A percentile compares a stretch with the other conserved stretches of the same genome.
These are phyloP conservation scores for Meles meles DNA, from an alignment of 2,113 vertebrate species.

Conservation along the genomic window DNA sequence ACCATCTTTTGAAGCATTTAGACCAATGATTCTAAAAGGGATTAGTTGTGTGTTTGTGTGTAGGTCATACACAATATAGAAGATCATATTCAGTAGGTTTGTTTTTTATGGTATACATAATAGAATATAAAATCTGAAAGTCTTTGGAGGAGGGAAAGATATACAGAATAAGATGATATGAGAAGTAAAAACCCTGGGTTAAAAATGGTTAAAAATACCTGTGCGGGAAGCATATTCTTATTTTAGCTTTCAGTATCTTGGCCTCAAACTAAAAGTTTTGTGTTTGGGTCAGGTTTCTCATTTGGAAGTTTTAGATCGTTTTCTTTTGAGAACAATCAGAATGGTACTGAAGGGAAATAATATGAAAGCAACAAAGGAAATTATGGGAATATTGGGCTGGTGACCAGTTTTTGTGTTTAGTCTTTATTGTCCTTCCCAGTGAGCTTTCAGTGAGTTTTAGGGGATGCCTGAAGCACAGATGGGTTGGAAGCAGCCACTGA, in stretches of 20 bases:
- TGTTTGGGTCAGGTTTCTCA: neutral
- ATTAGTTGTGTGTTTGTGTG: neutral
- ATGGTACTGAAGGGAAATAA: neutral
- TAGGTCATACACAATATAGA: neutral
- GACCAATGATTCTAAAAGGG: neutral
- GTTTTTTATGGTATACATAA: neutral
- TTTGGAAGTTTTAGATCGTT: neutral
- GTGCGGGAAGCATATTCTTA: neutral
- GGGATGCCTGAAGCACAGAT: neutral
- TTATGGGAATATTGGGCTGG: neutral
- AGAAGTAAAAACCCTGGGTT: neutral
- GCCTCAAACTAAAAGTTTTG: neutral
- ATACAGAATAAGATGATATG: neutral
- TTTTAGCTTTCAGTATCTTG: neutral
- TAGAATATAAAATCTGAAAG: neutral
- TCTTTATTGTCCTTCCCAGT: neutral
- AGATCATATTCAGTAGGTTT: neutral
- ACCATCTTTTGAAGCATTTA: neutral
- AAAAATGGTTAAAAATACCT: neutral
- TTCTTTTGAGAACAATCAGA: neutral
- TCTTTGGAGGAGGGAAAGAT: neutral
- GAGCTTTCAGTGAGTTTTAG: neutral
- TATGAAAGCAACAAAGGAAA: neutral
- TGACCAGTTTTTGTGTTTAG: neutral
- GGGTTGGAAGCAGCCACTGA: neutral